Base-by-base conservation (phyloP, 2,888 invertebrate genomes). In the Pilophorus perplexus region DNA sequence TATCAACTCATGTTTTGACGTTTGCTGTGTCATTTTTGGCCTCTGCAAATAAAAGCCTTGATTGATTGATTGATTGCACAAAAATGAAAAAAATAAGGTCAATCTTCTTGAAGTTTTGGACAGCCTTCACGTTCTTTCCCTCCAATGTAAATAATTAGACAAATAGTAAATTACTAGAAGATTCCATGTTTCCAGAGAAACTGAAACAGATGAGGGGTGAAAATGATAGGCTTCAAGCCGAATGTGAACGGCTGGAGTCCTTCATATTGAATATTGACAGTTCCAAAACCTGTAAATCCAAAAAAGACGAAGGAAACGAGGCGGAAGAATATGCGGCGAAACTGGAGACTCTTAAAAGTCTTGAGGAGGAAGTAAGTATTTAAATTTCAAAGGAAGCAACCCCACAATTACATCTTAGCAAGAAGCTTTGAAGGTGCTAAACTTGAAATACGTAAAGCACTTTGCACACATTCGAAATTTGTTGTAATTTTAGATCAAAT, bases 191-290 rank as follows among this genome's bases (percentile, higher is more conserved):
- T 27, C 20, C 16, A 59, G 59, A 59, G 28, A 42, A 14, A 25
- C 59, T 59, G 40, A 59, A 59, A 23, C 25, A 6, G 1, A n/a
- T 59, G 23, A 59, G 27, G 42, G 59, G 23, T 4, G 59, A 59
- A 42, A 59, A 59, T 27, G 25, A 59, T 5, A 38, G 40, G 40
- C 59, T 59, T 5, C 42, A 40, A 2, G 18, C 42, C 3, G 59
- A 59, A 42, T 59, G 59, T 18, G 25, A 59, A 22, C 40, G 59
- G 42, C 42, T 59, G 23, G 55, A 55, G 38, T 12, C 4, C 3
- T 37, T 55, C 20, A 12, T 55, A 10, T 18, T 55, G 5, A 38
- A 55, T 8, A 20, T 22, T 10, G 37, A 33, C 3, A 37, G 10
- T 2, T 38, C n/a, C n/a, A n/a, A 3, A 12, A 37, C 38, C 12